Percentiles rank a stretch among this genome's conserved stretches.
Evolutionary conservation across 2,113 vertebrate genomes (phyloP).

Genomic region (Syngnathus floridae): DNA sequence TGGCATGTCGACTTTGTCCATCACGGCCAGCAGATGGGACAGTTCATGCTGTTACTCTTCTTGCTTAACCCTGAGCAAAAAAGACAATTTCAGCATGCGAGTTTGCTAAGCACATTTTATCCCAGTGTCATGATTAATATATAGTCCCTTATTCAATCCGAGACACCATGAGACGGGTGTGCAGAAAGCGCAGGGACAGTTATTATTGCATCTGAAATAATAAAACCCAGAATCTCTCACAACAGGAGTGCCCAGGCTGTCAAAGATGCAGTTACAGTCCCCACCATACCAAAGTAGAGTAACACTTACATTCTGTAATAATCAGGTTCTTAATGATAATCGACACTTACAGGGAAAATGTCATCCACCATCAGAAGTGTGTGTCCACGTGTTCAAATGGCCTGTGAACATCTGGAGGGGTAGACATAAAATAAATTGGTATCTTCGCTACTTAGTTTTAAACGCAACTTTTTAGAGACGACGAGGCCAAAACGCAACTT

Average conservation of each 20-base stretch:
- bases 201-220: conserved; percentile 58
- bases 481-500: too few relatives aligned
- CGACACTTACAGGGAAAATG: not conserved
- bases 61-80: not conserved
- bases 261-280: conserved; percentile 54
- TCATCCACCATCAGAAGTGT: not conserved
- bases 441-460: too few relatives aligned
- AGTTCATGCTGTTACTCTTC: not conserved
- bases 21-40: not conserved
- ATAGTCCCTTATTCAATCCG: conserved; percentile 67
- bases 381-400: not conserved
- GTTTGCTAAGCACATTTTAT: not conserved
- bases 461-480: too few relatives aligned
- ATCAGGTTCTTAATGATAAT: not conserved
- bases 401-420: not conserved
- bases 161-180: conserved; percentile 39
- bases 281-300: not conserved
- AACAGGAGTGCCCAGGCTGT: conserved; percentile 59
- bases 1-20: not conserved
- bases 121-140: not conserved
- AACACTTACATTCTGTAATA: not conserved
- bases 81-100: not conserved
- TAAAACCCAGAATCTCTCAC: conserved; percentile 57
- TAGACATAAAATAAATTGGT: not conserved
- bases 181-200: conserved; percentile 70